Conservation (phyloP, 2,113 vertebrate genomes). For the Campylomormyrus numenius region DNA sequence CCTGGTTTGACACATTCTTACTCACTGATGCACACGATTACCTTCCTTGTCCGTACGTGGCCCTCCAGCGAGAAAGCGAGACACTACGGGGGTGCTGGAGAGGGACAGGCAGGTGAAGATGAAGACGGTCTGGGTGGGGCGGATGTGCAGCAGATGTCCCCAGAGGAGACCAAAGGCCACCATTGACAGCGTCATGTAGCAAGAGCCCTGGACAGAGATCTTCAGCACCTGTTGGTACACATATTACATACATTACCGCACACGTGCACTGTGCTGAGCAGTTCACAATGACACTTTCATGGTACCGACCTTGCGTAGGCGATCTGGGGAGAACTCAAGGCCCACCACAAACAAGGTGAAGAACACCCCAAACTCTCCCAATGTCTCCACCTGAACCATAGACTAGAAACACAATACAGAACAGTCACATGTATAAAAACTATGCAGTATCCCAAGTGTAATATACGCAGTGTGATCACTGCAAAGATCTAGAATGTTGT, state of each 20-base stretch:
- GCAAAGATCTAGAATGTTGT: not conserved
- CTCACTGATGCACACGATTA: conserved; percentile 33
- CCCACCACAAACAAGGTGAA: conserved; percentile 98
- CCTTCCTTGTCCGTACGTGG: conserved; percentile 81
- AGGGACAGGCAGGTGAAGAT: conserved; percentile 89
- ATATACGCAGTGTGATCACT: not conserved
- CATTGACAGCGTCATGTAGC: conserved; percentile 84
- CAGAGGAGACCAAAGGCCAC: conserved; percentile 79
- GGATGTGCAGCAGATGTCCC: conserved; percentile 82
- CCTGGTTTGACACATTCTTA: not conserved
- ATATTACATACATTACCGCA: conserved; percentile 14
- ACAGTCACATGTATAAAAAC: not conserved
- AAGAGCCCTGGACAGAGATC: conserved; percentile 84
- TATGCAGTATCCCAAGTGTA: not conserved
- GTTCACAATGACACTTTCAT: not conserved
- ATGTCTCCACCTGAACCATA: conserved; percentile 92
- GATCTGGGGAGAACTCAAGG: conserved; percentile 94
- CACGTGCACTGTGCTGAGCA: not conserved
- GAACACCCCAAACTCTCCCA: conserved; percentile 93
- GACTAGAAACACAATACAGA: conserved; percentile 61
- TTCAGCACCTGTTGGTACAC: conserved; percentile 81
- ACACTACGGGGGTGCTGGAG: conserved; percentile 92
- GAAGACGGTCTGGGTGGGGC: conserved; percentile 84
- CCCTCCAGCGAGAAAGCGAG: conserved; percentile 82
- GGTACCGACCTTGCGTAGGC: conserved; percentile 77